Evolutionary conservation across 1,140 invertebrate species (phyloP).

Genomic region (Patella vulgata): DNA sequence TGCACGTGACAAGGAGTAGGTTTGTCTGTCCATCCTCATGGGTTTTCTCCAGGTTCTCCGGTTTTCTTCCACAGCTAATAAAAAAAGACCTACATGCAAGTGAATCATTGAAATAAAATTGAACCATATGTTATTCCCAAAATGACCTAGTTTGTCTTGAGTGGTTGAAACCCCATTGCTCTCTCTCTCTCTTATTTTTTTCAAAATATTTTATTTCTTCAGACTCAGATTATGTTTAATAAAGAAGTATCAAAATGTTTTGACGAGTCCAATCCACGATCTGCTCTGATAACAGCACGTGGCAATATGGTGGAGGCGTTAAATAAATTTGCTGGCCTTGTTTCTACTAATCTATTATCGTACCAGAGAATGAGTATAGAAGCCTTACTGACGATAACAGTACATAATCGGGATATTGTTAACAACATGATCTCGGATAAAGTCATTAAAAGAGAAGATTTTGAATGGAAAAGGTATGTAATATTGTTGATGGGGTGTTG

Average conservation of each 20-base stretch:
- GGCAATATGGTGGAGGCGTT: constrained; percentile 53
- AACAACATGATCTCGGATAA: constrained; percentile 74
- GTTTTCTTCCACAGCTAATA: too few relatives aligned
- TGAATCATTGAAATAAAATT: too few relatives aligned
- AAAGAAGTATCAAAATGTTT: constrained; percentile 57
- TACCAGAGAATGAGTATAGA: constrained; percentile 71
- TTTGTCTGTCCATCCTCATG: too few relatives aligned
- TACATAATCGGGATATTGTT: constrained; percentile 85
- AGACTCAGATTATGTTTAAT: constrained; percentile 66
- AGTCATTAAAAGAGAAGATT: constrained; percentile 58
- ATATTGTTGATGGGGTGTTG: too few relatives aligned
- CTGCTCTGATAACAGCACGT: constrained; percentile 39
- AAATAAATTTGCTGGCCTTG: constrained; percentile 54
- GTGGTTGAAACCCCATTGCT: background rate
- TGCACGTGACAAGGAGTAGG: too few relatives aligned
- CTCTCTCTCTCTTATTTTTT: too few relatives aligned
- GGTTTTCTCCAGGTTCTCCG: too few relatives aligned
- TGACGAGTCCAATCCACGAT: constrained; percentile 32
- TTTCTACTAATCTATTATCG: constrained; percentile 45
- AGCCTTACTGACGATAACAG: constrained; percentile 87
- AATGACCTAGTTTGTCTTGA: too few relatives aligned
- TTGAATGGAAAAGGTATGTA: constrained; percentile 65
- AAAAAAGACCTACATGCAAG: too few relatives aligned
- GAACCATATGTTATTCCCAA: too few relatives aligned
- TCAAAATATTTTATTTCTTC: constrained; percentile 20